Percentiles rank a stretch among this genome's conserved stretches.
Evolutionary conservation across 2,113 vertebrate genomes (phyloP).

Genomic region (Gila orcuttii): DNA sequence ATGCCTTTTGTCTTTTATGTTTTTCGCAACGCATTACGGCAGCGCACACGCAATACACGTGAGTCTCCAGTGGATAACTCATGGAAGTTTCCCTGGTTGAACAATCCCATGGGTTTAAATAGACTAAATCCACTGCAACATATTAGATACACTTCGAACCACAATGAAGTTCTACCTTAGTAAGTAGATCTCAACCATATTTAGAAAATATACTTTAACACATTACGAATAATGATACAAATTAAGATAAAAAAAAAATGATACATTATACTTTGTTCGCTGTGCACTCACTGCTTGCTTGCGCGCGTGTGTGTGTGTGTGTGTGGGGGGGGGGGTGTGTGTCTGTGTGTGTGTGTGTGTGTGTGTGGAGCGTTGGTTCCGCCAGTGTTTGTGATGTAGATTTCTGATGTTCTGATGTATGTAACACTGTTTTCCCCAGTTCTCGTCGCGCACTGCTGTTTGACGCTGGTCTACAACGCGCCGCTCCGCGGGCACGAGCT

Average conservation of each 20-base stretch:
- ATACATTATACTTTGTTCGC: too few relatives aligned
- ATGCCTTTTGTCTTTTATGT: background rate
- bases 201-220: background rate
- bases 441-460: slow-evolving; percentile 49
- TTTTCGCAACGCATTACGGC: background rate
- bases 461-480: slow-evolving; percentile 50
- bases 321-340: too few relatives aligned
- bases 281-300: background rate
- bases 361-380: background rate
- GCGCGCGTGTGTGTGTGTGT: too few relatives aligned
- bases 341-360: background rate
- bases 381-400: background rate
- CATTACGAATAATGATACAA: background rate
- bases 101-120: background rate
- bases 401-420: too few relatives aligned
- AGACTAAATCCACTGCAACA: background rate
- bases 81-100: slow-evolving; percentile 18
- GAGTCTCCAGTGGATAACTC: background rate
- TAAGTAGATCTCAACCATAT: background rate
- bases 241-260: background rate
- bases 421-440: background rate
- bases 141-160: background rate
- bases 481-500: slow-evolving; percentile 65
- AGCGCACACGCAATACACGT: background rate
- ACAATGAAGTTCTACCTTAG: background rate